Percentiles rank a stretch among this genome's conserved stretches.
These are phyloP conservation scores for Etia nguti DNA, from an alignment of 2,113 vertebrate species.

Conservation along the genomic window DNA sequence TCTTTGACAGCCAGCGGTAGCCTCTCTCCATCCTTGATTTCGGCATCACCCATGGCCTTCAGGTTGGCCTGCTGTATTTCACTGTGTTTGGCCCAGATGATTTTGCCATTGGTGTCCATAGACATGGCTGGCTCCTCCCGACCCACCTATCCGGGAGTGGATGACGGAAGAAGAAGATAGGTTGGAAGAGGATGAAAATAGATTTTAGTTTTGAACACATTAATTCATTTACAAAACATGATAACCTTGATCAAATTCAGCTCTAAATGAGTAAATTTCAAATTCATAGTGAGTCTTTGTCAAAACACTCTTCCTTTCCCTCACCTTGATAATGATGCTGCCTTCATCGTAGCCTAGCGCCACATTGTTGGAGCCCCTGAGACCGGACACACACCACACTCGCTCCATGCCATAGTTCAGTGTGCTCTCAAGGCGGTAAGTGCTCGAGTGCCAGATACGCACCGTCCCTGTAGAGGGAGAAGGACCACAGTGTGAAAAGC, in stretches of 20 bases:
- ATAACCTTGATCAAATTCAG: background rate
- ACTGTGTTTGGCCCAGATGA: constrained; percentile 98
- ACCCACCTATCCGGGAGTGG: constrained; percentile 78
- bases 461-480: constrained; percentile 81
- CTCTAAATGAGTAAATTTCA: background rate
- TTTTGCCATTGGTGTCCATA: constrained; percentile 98
- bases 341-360: constrained; percentile 96
- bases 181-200: background rate
- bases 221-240: background rate
- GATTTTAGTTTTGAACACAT: background rate
- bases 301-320: background rate
- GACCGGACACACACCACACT: constrained; percentile 95
- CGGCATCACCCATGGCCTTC: constrained; percentile 98
- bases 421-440: constrained; percentile 94
- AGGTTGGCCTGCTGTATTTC: constrained; percentile 97
- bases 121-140: constrained; percentile 99
- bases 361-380: constrained; percentile 94
- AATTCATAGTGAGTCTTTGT: background rate
- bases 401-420: constrained; percentile 98
- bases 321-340: constrained; percentile 98
- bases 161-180: background rate
- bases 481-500: background rate
- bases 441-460: constrained; percentile 97
- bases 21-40: constrained; percentile 97
- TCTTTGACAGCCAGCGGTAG: constrained; percentile 95